These are phyloP conservation scores for Drosophila persimilis DNA, from an alignment of 1,140 invertebrate genomes.

Conservation along the genomic window DNA sequence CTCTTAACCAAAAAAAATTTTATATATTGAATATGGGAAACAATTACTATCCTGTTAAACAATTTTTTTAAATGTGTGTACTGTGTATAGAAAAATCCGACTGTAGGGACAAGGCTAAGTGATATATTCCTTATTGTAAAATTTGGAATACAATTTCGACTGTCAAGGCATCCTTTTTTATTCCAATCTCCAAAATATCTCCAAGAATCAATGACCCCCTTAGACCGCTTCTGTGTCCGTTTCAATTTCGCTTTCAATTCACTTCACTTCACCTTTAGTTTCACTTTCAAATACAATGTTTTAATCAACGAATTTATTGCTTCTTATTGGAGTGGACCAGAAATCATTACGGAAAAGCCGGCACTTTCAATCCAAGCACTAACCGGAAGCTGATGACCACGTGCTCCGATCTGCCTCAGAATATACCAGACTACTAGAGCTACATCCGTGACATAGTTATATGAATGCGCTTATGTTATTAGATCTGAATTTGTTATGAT, in stretches of 20 bases:
- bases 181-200: slow-evolving; percentile 23
- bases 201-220: slow-evolving; percentile 51
- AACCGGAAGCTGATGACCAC: slow-evolving; percentile 40
- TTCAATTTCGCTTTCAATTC: slow-evolving; percentile 54
- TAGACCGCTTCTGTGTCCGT: slow-evolving; percentile 16
- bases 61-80: too few species aligned
- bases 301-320: slow-evolving; percentile 53
- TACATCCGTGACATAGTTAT: slow-evolving; percentile 31
- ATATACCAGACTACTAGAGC: neutral
- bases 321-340: slow-evolving; percentile 21
- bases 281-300: slow-evolving; percentile 49
- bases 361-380: slow-evolving; percentile 23
- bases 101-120: too few species aligned
- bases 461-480: neutral
- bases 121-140: too few species aligned
- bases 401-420: slow-evolving; percentile 7
- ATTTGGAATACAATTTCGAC: too few species aligned
- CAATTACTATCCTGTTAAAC: too few species aligned
- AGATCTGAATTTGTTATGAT: slow-evolving; percentile 40
- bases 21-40: too few species aligned
- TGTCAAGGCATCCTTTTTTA: too few species aligned
- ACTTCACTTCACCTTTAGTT: slow-evolving; percentile 28
- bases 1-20: too few species aligned
- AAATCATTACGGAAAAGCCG: slow-evolving; percentile 57
- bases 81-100: too few species aligned